Conservation (phyloP, 2,888 invertebrate genomes). For the Eugnorisma glareosa region DNA sequence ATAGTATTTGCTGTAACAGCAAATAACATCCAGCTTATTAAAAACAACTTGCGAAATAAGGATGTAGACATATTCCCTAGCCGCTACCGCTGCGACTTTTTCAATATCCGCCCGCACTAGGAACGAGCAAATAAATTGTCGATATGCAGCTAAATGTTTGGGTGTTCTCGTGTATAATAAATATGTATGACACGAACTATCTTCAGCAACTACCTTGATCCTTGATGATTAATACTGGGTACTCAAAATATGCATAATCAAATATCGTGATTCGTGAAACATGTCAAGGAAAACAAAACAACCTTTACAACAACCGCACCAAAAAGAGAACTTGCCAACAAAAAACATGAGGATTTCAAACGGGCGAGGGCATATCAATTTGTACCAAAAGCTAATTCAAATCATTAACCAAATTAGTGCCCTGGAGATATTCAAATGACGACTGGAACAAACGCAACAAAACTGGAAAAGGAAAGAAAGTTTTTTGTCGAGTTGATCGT, state of each 20-base stretch:
- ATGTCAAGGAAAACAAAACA: slow-evolving; percentile 29
- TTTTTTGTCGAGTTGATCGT: slow-evolving; percentile 72
- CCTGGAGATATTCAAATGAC: slow-evolving; percentile 57
- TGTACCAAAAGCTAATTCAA: slow-evolving; percentile 43
- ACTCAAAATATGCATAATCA: slow-evolving; percentile 14
- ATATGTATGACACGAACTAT: slow-evolving; percentile 13
- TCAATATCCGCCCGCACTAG: slow-evolving; percentile 66
- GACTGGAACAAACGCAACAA: slow-evolving; percentile 70
- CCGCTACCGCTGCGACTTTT: slow-evolving; percentile 60
- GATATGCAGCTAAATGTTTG: not conserved
- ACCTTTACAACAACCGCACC: slow-evolving; percentile 56
- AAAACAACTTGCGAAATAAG: slow-evolving; percentile 47
- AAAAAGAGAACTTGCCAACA: slow-evolving; percentile 61
- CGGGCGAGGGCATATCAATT: slow-evolving; percentile 54
- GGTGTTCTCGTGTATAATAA: slow-evolving; percentile 12
- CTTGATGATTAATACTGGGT: not conserved
- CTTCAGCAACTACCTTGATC: slow-evolving; percentile 3
- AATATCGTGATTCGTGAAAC: slow-evolving; percentile 9
- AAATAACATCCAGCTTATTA: slow-evolving; percentile 60
- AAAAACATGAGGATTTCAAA: slow-evolving; percentile 68
- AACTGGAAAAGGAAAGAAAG: slow-evolving; percentile 72
- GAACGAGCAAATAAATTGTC: slow-evolving; percentile 20
- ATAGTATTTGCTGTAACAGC: slow-evolving; percentile 56
- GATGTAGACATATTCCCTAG: slow-evolving; percentile 47
- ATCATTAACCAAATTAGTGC: slow-evolving; percentile 51